Base-by-base conservation (phyloP, 1,140 invertebrate species). In the Meloidogyne floridensis region DNA sequence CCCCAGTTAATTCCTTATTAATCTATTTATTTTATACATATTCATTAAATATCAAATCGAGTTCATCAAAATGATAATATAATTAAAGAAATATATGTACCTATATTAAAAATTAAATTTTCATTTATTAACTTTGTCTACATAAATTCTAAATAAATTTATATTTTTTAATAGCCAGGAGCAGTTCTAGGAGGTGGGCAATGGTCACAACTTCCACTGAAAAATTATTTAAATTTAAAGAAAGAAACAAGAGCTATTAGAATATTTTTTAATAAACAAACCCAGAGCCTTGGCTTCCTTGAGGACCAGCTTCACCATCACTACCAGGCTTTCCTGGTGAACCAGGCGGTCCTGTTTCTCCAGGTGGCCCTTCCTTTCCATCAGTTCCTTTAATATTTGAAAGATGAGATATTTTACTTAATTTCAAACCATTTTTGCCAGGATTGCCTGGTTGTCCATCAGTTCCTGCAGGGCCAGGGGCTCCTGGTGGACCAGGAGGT, bases 271-370 rank as follows among this genome's bases (percentile, higher is more conserved):
- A 53, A n/a, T 42, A n/a, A 18, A 18, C 69, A 69, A 59, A 56
- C 75, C 77, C 65, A 71, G 42, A 51, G 9, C 77, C 77, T 51
- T 79, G 77, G n/a, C 72, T 79, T 54, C 77, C 77, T 69, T 79
- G 77, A 2, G 77, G 77, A 13, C 77, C 77, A 11, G 54, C 65
- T 9, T 65, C 51, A 72, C 77, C 77, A 13, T 43, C 77, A 18
- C 20, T 2, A 20, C 77, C 77, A 8, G 56, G 75, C 3, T 69
- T 43, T 32, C 75, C 75, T 51, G 56, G 20, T 79, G 69, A 51
- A 20, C 77, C 77, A 13, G 77, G 77, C 3, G 59, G 53, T 54
- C 77, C 75, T 18, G 75, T 42, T 7, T 77, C 75, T 77, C 75
- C 75, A 43, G 75, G 75, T 56, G 53, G 53, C 53, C 75, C 75